These are phyloP conservation scores for Nymphalis c-album DNA, from an alignment of 2,888 invertebrate species.

Conservation along the genomic window DNA sequence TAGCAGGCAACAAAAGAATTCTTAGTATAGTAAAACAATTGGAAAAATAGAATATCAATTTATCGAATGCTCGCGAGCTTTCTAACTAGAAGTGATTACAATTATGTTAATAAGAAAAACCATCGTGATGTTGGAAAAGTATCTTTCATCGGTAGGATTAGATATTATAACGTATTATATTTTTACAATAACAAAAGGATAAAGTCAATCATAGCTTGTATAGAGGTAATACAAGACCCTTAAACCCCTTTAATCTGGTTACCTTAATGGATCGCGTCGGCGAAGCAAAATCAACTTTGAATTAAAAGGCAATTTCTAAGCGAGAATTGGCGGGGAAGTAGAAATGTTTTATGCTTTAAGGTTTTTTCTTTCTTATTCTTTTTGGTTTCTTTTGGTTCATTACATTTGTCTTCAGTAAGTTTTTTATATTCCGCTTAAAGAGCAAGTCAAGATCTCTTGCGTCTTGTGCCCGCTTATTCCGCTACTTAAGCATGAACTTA, in stretches of 20 bases:
- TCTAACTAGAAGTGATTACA: no score
- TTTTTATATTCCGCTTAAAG: slow-evolving; percentile 8
- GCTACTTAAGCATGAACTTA: slow-evolving; percentile 35
- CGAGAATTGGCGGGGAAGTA: not conserved
- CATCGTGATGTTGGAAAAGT: no score
- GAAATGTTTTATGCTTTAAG: not conserved
- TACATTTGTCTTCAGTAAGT: not conserved
- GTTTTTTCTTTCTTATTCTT: not conserved
- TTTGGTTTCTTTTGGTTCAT: no score
- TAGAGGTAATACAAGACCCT: not conserved
- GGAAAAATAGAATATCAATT: no score
- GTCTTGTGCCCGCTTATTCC: slow-evolving; percentile 17
- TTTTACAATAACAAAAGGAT: no score
- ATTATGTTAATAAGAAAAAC: no score
- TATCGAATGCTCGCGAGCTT: no score
- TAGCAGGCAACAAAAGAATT: no score
- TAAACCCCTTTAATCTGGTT: not conserved
- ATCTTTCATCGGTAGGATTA: no score
- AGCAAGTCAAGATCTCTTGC: slow-evolving; percentile 14
- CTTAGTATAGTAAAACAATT: no score
- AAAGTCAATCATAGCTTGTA: not conserved
- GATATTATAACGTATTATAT: no score
- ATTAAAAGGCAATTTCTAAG: not conserved
- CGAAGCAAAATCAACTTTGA: not conserved
- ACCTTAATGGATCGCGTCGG: not conserved